These are phyloP conservation scores for Callorhinus ursinus DNA, from an alignment of 2,113 vertebrate species.

Conservation along the genomic window DNA sequence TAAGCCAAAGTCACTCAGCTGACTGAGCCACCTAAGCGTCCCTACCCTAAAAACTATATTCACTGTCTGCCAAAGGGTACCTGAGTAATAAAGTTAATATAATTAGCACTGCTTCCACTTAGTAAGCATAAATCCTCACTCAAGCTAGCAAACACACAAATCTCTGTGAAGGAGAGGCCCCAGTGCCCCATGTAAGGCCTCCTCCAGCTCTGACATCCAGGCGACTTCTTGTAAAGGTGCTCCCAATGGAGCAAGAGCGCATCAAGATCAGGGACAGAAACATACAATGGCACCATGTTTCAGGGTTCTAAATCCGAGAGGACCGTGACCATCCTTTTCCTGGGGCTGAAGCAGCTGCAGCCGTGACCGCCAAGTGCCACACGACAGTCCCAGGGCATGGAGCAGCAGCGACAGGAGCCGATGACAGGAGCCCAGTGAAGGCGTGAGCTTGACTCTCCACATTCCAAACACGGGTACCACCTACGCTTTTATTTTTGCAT, in stretches of 20 bases:
- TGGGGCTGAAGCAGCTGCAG: not conserved
- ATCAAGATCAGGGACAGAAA: not conserved
- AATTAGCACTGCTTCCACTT: not conserved
- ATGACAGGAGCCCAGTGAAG: not conserved
- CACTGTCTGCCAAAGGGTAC: not conserved
- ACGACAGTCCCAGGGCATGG: no score
- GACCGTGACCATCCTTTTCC: not conserved
- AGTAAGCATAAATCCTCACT: not conserved
- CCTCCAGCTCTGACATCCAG: not conserved
- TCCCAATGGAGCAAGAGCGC: not conserved
- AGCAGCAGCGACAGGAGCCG: not conserved
- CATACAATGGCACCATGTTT: accelerated
- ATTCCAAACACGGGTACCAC: not conserved
- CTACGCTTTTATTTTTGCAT: not conserved
- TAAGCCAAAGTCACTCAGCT: not conserved
- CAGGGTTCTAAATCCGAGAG: not conserved
- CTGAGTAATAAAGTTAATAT: not conserved
- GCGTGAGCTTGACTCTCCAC: not conserved
- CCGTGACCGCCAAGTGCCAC: not conserved
- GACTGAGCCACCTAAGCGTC: not conserved
- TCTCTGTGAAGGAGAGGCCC: not conserved
- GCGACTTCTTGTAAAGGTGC: not conserved
- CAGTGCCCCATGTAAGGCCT: not conserved
- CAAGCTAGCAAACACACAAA: not conserved
- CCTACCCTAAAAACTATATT: not conserved